Evolutionary conservation across 1,140 invertebrate species (phyloP), one percentile per base, ranked within the genome.

Genomic region (Tigriopus japonicus): DNA sequence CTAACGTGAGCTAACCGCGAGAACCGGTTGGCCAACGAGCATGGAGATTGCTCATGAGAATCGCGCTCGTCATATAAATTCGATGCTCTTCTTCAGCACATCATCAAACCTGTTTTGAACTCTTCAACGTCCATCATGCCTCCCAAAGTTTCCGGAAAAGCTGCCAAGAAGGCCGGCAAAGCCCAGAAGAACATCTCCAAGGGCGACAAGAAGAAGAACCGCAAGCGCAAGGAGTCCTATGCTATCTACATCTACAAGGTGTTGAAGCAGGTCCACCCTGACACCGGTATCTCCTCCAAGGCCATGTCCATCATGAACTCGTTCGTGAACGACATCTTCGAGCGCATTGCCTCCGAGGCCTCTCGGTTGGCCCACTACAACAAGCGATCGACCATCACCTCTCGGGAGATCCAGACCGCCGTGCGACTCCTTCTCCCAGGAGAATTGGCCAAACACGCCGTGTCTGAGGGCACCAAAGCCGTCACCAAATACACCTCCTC

Each of bases 191-290:
- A 63, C 56, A 65, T 69, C 45, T 56, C 65, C 12, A 66, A 68
- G 52, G 35, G 23, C 13, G 55, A 58, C 28, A 41, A 41, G 35
- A 58, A 58, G 55, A 58, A 58, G 55, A 35, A 41, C n/a, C 40
- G 49, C 14, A 66, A 68, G 70, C 76, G 77, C 72, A 81, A 80
- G 72, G 77, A 84, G 67, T 78, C 74, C 61, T 86, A 83, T 73
- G 76, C 76, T 0, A 79, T 81, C 58, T 84, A 84, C 70, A 74
- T 82, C n/a, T 81, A 80, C 71, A 84, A 83, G 66, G 74, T 85
- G 14, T 66, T 86, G 66, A 81, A 82, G 65, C 79, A 82, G 67
- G 81, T 83, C 71, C 82, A 82, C 68, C 80, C 80, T 1, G 76
- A 80, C 66, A 82, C 78, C 61, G 80, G 81, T 40, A 78, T 84